phyloP scores from a whole-genome alignment of 1,140 invertebrate genomes.

The Thaumetopoea pityocampa region DNA sequence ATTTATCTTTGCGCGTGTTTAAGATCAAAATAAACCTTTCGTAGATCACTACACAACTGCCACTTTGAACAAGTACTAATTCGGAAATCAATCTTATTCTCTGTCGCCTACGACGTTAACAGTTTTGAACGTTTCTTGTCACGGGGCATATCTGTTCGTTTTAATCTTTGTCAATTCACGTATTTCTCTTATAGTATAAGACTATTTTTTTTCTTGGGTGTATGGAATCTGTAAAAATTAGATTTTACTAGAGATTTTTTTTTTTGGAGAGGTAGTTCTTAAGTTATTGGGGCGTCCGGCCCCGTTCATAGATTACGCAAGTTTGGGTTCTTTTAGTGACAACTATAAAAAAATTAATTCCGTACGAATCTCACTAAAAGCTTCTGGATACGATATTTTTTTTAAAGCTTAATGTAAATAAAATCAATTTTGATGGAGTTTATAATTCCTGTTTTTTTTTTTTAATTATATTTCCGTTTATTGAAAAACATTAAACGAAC shows the following conservation, averaged over 20 bases:
- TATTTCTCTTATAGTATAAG: constrained; percentile 50
- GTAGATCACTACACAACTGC: too few relatives aligned
- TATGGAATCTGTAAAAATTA: constrained; percentile 69
- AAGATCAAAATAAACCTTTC: too few relatives aligned
- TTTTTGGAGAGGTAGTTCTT: constrained; percentile 52
- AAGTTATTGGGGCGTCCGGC: constrained; percentile 41
- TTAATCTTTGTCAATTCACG: too few relatives aligned
- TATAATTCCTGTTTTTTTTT: constrained; percentile 31
- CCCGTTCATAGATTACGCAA: constrained; percentile 46
- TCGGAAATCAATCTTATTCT: too few relatives aligned
- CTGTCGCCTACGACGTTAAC: too few relatives aligned
- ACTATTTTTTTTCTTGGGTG: constrained; percentile 57
- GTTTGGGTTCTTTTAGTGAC: constrained; percentile 56
- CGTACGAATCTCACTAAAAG: constrained; percentile 57
- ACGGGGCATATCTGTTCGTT: too few relatives aligned
- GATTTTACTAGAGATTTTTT: constrained; percentile 61
- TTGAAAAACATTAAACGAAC: constrained; percentile 52
- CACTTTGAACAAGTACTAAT: too few relatives aligned
- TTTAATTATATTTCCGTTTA: constrained; percentile 39
- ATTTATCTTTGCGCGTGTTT: too few relatives aligned
- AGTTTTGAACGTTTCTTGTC: too few relatives aligned
- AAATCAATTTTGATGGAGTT: too few relatives aligned
- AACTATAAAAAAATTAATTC: constrained; percentile 12
- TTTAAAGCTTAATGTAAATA: too few relatives aligned
- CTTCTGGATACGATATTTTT: constrained; percentile 23